Conservation (phyloP, 23 tunicate species). For the Botrylloides violaceus region DNA sequence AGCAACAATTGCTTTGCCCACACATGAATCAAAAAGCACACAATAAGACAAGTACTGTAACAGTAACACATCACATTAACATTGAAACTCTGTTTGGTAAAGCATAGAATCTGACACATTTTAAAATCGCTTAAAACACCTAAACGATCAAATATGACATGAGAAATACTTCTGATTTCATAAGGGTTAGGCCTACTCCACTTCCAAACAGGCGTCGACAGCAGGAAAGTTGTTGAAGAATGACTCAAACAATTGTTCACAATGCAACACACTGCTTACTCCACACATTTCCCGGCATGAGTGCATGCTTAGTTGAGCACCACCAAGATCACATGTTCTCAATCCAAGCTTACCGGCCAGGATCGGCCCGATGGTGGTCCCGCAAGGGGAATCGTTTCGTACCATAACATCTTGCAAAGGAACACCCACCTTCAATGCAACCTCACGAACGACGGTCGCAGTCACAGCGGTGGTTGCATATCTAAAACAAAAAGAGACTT, state of each 20-base stretch:
- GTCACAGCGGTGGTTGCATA: conserved; percentile 93
- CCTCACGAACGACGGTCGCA: conserved; percentile 67
- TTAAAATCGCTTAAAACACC: too few relatives aligned
- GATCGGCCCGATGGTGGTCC: conserved; percentile 95
- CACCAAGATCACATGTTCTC: conserved; percentile 91
- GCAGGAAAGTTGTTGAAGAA: conserved; percentile 69
- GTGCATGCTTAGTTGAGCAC: conserved; percentile 91
- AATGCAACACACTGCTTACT: conserved; percentile 51
- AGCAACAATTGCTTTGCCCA: too few relatives aligned
- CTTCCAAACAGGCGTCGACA: conserved; percentile 26
- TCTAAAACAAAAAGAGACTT: not conserved
- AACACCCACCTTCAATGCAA: conserved; percentile 62
- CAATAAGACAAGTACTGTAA: too few relatives aligned
- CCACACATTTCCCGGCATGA: conserved; percentile 97
- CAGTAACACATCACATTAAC: too few relatives aligned
- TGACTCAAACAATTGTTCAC: conserved; percentile 39
- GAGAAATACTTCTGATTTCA: too few relatives aligned
- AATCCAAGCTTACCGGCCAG: conserved; percentile 77
- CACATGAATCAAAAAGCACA: too few relatives aligned
- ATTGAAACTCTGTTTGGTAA: too few relatives aligned
- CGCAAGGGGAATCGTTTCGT: conserved; percentile 90
- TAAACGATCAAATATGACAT: too few relatives aligned
- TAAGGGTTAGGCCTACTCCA: too few relatives aligned
- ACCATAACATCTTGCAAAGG: conserved; percentile 97
- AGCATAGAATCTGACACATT: too few relatives aligned